These are phyloP conservation scores for Spilarctia lutea DNA, from an alignment of 2,888 invertebrate species.

Conservation along the genomic window DNA sequence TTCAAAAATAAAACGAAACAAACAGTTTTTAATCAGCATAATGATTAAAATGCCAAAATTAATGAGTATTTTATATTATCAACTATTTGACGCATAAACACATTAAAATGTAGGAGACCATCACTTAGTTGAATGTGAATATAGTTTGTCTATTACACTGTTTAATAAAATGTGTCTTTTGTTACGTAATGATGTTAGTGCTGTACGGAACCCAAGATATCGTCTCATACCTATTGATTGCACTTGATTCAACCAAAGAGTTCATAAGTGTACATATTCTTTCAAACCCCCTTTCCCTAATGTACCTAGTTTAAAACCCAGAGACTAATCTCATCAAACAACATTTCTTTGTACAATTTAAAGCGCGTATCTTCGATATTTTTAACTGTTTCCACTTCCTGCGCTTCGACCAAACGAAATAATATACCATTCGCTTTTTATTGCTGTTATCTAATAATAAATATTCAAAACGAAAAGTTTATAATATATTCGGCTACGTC, in stretches of 20 bases:
- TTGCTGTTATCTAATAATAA: constrained; percentile 6
- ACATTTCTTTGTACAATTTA: constrained; percentile 1
- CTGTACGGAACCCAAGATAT: constrained; percentile 14
- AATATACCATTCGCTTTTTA: not conserved
- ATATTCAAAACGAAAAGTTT: constrained; percentile 1
- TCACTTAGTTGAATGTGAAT: constrained; percentile 1
- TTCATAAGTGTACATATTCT: constrained; percentile 27
- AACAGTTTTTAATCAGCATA: not conserved
- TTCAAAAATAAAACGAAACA: not conserved
- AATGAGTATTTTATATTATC: not conserved
- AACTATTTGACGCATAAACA: constrained; percentile 1
- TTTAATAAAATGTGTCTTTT: constrained; percentile 17
- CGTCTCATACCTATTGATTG: constrained; percentile 35
- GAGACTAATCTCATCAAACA: constrained; percentile 30
- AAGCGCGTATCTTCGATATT: not conserved
- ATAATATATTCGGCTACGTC: not conserved
- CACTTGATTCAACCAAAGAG: constrained; percentile 30
- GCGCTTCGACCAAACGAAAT: not conserved
- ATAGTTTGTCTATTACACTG: constrained; percentile 9
- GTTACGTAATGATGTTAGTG: constrained; percentile 3
- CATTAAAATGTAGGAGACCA: constrained; percentile 5
- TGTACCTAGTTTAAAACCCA: constrained; percentile 21
- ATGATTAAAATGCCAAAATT: constrained; percentile 2
- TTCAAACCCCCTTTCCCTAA: constrained; percentile 28
- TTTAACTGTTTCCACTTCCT: not conserved